phyloP scores from a whole-genome alignment of 1,140 invertebrate genomes.

The Sitodiplosis mosellana region DNA sequence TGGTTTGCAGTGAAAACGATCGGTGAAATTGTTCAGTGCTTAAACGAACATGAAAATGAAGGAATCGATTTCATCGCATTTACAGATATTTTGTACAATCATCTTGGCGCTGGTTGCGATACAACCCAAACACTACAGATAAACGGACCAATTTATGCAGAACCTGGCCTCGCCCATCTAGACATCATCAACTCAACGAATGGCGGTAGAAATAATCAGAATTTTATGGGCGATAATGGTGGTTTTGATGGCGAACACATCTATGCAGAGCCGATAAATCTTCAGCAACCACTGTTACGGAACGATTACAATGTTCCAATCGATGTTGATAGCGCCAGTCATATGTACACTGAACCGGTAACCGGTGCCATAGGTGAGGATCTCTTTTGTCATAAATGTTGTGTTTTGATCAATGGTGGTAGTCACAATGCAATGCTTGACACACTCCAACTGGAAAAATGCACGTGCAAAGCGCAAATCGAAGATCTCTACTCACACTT shows the following conservation, averaged over 20 bases:
- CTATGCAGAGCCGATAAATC: conserved; percentile 11
- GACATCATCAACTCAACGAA: background rate
- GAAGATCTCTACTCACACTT: no score
- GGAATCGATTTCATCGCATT: conserved; percentile 7
- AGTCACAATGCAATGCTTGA: background rate
- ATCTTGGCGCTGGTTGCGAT: conserved; percentile 7
- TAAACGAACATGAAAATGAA: conserved; percentile 6
- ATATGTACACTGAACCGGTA: conserved; percentile 15
- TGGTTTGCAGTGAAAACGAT: conserved; percentile 6
- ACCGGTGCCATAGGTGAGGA: conserved; percentile 9
- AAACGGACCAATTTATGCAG: conserved; percentile 5
- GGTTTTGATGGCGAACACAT: conserved; percentile 10
- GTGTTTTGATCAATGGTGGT: background rate
- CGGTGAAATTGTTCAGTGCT: conserved; percentile 6
- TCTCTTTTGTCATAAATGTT: background rate
- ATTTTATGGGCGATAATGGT: background rate
- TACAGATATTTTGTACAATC: conserved; percentile 9
- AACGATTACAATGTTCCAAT: conserved; percentile 13
- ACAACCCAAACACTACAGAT: conserved; percentile 1
- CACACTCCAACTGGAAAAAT: no score
- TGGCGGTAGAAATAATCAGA: background rate
- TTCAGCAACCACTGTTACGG: conserved; percentile 11
- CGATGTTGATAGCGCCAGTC: conserved; percentile 6
- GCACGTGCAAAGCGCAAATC: no score
- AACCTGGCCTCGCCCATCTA: conserved; percentile 1